Evolutionary conservation across 1,140 invertebrate genomes (phyloP), one percentile per base, ranked within the genome.

Genomic region (Trichoplusia ni): DNA sequence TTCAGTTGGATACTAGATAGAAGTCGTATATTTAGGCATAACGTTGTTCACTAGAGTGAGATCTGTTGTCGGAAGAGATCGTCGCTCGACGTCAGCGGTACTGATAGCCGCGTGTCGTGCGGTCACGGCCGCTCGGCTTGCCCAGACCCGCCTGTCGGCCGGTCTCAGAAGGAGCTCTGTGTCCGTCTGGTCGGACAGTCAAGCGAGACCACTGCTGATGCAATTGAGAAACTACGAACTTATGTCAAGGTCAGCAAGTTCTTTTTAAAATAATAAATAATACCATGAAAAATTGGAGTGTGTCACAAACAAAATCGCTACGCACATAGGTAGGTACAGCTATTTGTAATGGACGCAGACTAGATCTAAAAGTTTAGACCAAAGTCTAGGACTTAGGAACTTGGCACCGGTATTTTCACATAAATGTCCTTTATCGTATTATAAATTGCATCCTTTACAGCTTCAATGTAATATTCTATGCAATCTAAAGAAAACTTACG

Each of bases 41-140:
- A 37, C 37, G 37, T 80, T 85, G 62, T 72, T 64, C 49, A 74
- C 83, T 86, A 88, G 85, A 88, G 85, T 83, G 79, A 68, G 60
- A 75, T 69, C 64, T 58, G 58, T 51, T 27, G 60, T 46, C 44
- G 65, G 11, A 71, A 73, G 68, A 47, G 35, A 21, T 64, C 71
- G 4, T 71, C 74, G 62, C 33, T 69, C 71, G 73, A 71, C 21
- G 63, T 74, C 72, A 64, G 79, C 58, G 47, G 62, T 14, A 19
- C 65, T 19, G 47, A 38, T 27, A 37, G 64, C 58, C 47, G 47
- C 9, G 47, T 53, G 13, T 23, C 33, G 6, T 9, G 35, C 33
- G 23, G 54, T 18, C 23, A 11, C 40, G 25, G 14, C 7, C 3
- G 3, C 19, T 18, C 38, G 3, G 2, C 37, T 44, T 14, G 23